Base-by-base conservation (phyloP, 1,140 invertebrate genomes). In the Zaprionus taronus region DNA sequence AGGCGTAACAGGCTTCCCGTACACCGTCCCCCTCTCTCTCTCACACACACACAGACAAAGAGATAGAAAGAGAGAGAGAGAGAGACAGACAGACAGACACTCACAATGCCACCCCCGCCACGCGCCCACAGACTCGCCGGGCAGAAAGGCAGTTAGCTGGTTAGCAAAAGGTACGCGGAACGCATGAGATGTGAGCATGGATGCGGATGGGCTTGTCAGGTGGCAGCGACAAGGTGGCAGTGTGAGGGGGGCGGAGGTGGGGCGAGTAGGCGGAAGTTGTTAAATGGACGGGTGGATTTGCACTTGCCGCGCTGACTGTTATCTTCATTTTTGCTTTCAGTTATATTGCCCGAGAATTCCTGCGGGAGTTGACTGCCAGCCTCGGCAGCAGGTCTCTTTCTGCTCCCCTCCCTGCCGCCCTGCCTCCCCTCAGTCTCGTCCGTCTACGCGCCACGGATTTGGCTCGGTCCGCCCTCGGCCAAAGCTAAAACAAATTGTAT, bases 221-320 rank as follows among this genome's bases (percentile, higher is more conserved):
- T 68, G 64, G 75, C 24, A 66, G 62, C 12, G 15, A 15, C 12
- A 5, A 60, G 38, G 38, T n/a, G 6, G 31, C 31, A 26, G 24
- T 11, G 31, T 9, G 12, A 5, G 11, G 4, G 20, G 15, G 5
- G 6, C 0, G n/a, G 24, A 5, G 38, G 4, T 11, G 41, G 56
- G 51, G 5, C 22, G 14, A 36, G 80, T 55, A 56, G 60, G 67
- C 47, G 70, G 65, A 80, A 91, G 81, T 92, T 92, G 91, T 92
- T 92, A 92, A 92, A 92, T 92, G 86, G 91, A 91, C 86, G 91
- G 91, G 84, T 92, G 83, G 91, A 92, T 92, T 92, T 92, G 86
- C 91, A 92, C 91, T 92, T 92, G 91, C 91, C 80, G 74, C 80
- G 76, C 85, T 80, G 81, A 90, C 85, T 90, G 85, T 89, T 89